These are phyloP conservation scores for Chroicocephalus ridibundus DNA, from an alignment of 2,113 vertebrate genomes.

Conservation along the genomic window DNA sequence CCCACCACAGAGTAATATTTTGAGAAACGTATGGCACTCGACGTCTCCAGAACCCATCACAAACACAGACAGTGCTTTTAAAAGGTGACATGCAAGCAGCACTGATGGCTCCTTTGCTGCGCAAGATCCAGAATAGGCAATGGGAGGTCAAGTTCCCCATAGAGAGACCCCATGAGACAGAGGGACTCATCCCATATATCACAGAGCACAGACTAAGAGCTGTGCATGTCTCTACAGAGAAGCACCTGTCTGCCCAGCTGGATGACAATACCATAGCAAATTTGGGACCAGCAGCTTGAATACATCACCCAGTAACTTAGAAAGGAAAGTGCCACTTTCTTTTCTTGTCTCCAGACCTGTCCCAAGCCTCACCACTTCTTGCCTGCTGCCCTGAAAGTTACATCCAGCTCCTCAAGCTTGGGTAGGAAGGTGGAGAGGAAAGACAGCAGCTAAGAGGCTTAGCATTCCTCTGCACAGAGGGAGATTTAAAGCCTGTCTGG, in stretches of 20 bases:
- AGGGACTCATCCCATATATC: background rate
- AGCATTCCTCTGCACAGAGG: slow-evolving; percentile 38
- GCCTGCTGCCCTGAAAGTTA: background rate
- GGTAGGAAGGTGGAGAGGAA: background rate
- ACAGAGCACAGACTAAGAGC: background rate
- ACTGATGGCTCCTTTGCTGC: background rate
- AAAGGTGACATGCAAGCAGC: background rate
- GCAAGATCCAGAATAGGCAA: background rate
- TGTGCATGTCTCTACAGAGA: background rate
- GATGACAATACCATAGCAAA: background rate
- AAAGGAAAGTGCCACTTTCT: background rate
- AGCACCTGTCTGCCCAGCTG: background rate
- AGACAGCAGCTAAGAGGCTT: slow-evolving; percentile 25
- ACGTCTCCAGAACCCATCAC: background rate
- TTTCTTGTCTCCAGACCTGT: background rate
- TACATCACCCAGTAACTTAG: background rate
- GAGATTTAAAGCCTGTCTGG: slow-evolving; percentile 57
- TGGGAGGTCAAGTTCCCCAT: background rate
- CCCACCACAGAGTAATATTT: background rate
- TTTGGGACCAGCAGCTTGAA: background rate
- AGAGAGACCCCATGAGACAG: background rate
- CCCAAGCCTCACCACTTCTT: background rate
- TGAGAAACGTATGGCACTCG: background rate
- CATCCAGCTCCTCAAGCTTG: background rate
- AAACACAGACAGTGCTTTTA: background rate